Evolutionary conservation across 2,888 invertebrate species (phyloP).

Genomic region (Salticus scenicus): DNA sequence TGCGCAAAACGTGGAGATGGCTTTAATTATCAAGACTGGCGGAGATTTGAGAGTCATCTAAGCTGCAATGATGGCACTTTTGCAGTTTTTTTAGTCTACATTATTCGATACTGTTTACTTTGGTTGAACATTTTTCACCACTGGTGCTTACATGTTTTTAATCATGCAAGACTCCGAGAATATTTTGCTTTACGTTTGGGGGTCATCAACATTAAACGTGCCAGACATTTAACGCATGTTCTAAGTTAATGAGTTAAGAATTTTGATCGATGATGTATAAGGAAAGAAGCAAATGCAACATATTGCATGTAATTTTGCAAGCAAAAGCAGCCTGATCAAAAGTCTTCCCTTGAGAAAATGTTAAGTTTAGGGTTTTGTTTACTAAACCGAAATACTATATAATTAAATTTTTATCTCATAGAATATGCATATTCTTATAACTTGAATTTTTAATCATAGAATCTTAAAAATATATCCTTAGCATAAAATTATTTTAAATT

Average conservation of each 20-base stretch:
- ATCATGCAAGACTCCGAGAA: conserved; percentile 26
- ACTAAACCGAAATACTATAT: too few species aligned
- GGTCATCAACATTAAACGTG: conserved; percentile 55
- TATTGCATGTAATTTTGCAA: background rate
- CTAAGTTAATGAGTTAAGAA: conserved; percentile 23
- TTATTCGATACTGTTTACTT: conserved; percentile 36
- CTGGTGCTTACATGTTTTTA: conserved; percentile 33
- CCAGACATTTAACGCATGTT: conserved; percentile 30
- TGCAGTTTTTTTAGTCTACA: background rate
- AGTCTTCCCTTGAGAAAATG: too few species aligned
- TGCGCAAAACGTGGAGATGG: conserved; percentile 55
- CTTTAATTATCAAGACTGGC: conserved; percentile 52
- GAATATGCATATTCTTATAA: too few species aligned
- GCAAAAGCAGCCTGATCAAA: too few species aligned
- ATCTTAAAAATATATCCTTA: too few species aligned
- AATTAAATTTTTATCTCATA: too few species aligned
- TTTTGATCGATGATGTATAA: background rate
- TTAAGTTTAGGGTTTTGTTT: too few species aligned
- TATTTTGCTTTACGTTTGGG: conserved; percentile 39
- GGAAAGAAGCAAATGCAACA: background rate
- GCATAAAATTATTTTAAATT: too few species aligned
- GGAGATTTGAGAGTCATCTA: conserved; percentile 43
- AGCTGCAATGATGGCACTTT: conserved; percentile 16
- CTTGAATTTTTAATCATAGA: too few species aligned
- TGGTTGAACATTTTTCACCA: conserved; percentile 27